Base-by-base conservation (phyloP, 2,888 invertebrate species). In the Spicauda simplicius region DNA sequence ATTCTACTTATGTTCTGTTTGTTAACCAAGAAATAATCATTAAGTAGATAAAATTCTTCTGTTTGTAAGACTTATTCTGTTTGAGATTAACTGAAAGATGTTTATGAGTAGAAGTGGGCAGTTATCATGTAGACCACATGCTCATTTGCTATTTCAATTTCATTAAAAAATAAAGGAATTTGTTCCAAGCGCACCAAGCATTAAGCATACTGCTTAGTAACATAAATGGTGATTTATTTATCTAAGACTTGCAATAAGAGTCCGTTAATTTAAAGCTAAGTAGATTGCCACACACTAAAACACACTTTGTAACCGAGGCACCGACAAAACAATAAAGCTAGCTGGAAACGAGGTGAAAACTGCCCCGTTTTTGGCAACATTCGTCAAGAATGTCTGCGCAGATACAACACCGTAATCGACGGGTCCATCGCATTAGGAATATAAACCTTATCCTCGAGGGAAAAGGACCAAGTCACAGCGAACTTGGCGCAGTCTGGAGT, bases 341-440 rank as follows among this genome's bases (percentile, higher is more conserved):
- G 71, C 56, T 74, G 76, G 80, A 77, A 82, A 88, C 83, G 88
- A 88, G 88, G 91, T 89, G 91, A 86, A 90, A 91, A 90, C 90
- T 87, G 87, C 81, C 84, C 82, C 82, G 83, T 87, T 91, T 89
- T 90, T 91, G 91, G 91, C 90, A 91, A 90, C 90, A 89, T 89
- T 90, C 89, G 89, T 91, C 91, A 91, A 90, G 88, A 89, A 88
- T 87, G 81, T 81, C 82, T 80, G 83, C 87, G 81, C 84, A 83
- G 83, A 72, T 69, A 74, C 71, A 72, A 74, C 74, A 73, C 75
- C 73, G 72, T 73, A 74, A 78, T 75, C 77, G 41, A 33, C 80
- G 78, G 77, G 76, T 74, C 68, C 67, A 59, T 68, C 54, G 68
- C 73, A 72, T 74, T 57, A 71, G 74, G 37, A 84, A 85, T 84